Evolutionary conservation across 2,113 vertebrate genomes (phyloP), one percentile per base, ranked within the genome.

Genomic region (Naja naja): DNA sequence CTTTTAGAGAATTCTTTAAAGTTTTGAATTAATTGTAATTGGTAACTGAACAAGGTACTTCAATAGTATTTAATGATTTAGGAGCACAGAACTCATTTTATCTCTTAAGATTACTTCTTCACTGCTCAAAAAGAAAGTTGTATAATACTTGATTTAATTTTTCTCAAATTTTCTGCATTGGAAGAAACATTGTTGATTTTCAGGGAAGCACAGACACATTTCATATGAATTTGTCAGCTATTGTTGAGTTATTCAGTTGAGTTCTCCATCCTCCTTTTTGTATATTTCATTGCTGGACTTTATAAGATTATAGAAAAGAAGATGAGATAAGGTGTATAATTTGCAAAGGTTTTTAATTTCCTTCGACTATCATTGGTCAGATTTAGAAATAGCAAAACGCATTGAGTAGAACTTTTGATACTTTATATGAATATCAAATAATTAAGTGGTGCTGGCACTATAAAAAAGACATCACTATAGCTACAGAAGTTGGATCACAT

Each of bases 11-110:
- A 55, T 45, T 90, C 2, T 60, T 52, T 20, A 27, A 43, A 55
- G 2, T 85, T 85, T 9, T 85, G 1, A 86, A 87, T 93, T 58
- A 86, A 52, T 14, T 23, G 34, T 27, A 54, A 60, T 93, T 86
- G 52, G n/a, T 64, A 39, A 25, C 30, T 53, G 45, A 86, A 39
- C 12, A 90, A n/a, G 64, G 86, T 53, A 52, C 16, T 87, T 45
- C 60, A 89, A 90, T 30, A 9, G 4, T 90, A 25, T 64, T 90
- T 20, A 90, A 93, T 90, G 5, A 90, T 87, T 90, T 86, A 93
- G 39, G 25, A 27, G 20, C 43, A 39, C 34, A 49, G 27, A 55
- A 12, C 43, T 54, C 20, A 85, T 43, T 60, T 69, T 86, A 20
- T 60, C 45, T 90, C 22, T 30, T 49, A 89, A 49, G 43, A n/a